A percentile compares a stretch with the other conserved stretches of the same genome.
phyloP scores from a whole-genome alignment of 2,113 vertebrate genomes.

The Chroicocephalus ridibundus region DNA sequence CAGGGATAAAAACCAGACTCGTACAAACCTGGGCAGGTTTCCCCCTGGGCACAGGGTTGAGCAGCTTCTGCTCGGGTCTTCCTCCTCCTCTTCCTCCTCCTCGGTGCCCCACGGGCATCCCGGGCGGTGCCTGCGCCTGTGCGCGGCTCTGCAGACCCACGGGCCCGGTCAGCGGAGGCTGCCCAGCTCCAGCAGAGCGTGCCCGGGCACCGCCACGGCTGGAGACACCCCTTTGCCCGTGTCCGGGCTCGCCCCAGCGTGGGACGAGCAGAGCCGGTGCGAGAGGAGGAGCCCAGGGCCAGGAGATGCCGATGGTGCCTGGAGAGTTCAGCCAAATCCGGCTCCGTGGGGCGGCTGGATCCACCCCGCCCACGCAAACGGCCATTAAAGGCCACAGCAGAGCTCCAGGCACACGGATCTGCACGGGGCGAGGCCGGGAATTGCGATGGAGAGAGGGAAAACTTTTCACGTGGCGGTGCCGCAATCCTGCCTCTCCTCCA shows the following conservation, averaged over 20 bases:
- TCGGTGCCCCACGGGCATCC: no score
- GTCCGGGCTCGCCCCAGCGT: not conserved
- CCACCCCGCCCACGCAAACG: no score
- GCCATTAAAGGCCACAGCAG: not conserved
- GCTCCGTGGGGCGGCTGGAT: not conserved
- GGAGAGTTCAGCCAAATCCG: not conserved
- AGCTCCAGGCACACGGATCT: rapidly evolving
- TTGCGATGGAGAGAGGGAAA: rapidly evolving
- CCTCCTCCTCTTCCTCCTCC: not conserved
- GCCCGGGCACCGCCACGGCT: not conserved
- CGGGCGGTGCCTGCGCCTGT: not conserved
- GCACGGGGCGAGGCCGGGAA: rapidly evolving
- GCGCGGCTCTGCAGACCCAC: rapidly evolving
- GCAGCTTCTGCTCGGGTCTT: not conserved
- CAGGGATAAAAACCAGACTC: not conserved
- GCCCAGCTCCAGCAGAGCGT: not conserved
- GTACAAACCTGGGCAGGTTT: not conserved
- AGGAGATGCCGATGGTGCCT: rapidly evolving
- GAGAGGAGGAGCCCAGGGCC: rapidly evolving
- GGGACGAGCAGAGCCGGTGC: rapidly evolving
- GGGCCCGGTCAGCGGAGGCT: rapidly evolving
- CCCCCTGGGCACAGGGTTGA: no score
- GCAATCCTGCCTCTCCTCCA: not conserved
- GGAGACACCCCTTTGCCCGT: not conserved
- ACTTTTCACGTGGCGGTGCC: rapidly evolving